Conservation (phyloP, 2,113 vertebrate species). For the Urocolius indicus region DNA sequence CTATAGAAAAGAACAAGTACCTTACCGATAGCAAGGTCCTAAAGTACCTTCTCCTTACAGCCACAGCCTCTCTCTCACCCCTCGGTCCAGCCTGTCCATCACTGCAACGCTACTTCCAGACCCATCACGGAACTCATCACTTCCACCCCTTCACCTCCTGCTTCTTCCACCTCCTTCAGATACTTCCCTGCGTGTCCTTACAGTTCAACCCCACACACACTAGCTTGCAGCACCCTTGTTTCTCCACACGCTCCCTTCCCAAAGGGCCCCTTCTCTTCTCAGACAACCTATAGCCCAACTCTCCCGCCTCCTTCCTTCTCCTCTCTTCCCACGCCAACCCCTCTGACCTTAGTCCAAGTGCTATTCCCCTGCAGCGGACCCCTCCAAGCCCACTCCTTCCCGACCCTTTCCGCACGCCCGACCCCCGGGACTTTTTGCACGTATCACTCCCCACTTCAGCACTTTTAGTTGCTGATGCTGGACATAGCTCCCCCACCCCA, state of each 20-base stretch:
- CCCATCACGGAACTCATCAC: background rate
- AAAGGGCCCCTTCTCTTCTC: accelerated
- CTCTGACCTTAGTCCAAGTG: background rate
- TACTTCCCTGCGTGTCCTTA: background rate
- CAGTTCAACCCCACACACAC: background rate
- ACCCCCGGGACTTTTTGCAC: background rate
- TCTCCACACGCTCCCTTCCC: background rate
- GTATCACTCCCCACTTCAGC: background rate
- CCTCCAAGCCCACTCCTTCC: background rate
- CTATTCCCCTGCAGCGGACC: accelerated
- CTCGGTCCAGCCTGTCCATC: background rate
- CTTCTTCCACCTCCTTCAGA: background rate
- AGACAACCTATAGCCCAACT: accelerated
- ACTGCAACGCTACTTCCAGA: background rate
- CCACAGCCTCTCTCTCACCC: background rate
- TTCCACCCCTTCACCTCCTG: background rate
- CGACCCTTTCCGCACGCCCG: too few species aligned
- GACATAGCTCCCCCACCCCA: background rate
- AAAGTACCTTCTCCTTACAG: background rate
- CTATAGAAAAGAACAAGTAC: background rate
- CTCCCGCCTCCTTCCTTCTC: background rate
- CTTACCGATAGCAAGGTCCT: background rate
- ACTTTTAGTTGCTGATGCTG: background rate
- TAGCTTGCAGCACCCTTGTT: background rate
- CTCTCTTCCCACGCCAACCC: background rate